A percentile compares a stretch with the other conserved stretches of the same genome.
Conservation (phyloP, 30 jellyfish, hydroid and myxozoan species). For the Aurelia aurita region DNA sequence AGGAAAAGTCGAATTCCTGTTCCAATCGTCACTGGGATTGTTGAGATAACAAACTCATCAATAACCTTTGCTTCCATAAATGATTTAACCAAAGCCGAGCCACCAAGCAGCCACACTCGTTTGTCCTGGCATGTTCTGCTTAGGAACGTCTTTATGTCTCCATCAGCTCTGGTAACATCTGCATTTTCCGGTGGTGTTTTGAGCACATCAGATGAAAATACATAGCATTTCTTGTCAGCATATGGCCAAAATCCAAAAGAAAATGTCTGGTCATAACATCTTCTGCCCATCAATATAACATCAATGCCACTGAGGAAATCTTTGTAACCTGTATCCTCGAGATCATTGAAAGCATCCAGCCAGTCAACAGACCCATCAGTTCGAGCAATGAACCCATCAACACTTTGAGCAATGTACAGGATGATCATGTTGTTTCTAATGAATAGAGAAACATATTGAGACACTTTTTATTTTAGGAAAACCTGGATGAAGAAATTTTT, state of each 20-base stretch:
- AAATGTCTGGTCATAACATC: slow-evolving; percentile 37
- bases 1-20: slow-evolving; percentile 54
- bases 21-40: slow-evolving; percentile 58
- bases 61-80: slow-evolving; percentile 37
- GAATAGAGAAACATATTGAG: background rate
- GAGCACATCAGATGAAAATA: slow-evolving; percentile 39
- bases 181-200: slow-evolving; percentile 42
- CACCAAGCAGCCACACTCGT: slow-evolving; percentile 66
- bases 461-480: too few relatives aligned
- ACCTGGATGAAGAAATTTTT: too few relatives aligned
- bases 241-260: slow-evolving; percentile 70
- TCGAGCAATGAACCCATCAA: slow-evolving; percentile 71
- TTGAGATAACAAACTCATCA: slow-evolving; percentile 44
- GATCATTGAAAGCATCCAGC: slow-evolving; percentile 43
- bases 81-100: slow-evolving; percentile 41
- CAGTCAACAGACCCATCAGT: slow-evolving; percentile 56
- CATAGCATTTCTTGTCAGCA: slow-evolving; percentile 48
- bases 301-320: slow-evolving; percentile 38
- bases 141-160: slow-evolving; percentile 32
- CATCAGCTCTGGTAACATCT: slow-evolving; percentile 52
- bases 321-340: slow-evolving; percentile 7
- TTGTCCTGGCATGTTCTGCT: slow-evolving; percentile 24
- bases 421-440: slow-evolving; percentile 15
- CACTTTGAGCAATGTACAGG: slow-evolving; percentile 64
- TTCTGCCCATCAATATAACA: slow-evolving; percentile 54